Evolutionary conservation across 2,888 invertebrate genomes (phyloP).

Genomic region (Ornithoptera priamus): DNA sequence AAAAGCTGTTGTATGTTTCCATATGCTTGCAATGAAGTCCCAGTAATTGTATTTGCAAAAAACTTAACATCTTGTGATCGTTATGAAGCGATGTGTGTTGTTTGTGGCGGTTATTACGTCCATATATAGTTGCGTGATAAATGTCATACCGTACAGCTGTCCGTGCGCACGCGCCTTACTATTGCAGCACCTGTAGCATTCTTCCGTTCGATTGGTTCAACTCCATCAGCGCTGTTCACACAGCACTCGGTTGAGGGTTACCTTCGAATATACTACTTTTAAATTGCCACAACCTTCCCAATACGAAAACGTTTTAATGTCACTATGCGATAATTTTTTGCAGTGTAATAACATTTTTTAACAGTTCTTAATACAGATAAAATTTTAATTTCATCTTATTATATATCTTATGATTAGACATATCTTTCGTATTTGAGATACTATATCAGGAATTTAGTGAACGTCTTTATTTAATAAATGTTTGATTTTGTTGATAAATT

Average conservation of each 20-base stretch:
- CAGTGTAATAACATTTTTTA: no score
- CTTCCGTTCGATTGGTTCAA: conserved; percentile 44
- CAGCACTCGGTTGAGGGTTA: conserved; percentile 15
- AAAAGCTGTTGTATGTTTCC: no score
- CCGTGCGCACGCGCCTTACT: conserved; percentile 44
- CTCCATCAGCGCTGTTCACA: conserved; percentile 29
- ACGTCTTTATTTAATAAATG: no score
- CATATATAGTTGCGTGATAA: conserved; percentile 20
- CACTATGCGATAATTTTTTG: not conserved
- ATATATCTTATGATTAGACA: no score
- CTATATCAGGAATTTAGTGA: no score
- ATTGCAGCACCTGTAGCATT: conserved; percentile 51
- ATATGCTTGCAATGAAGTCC: no score
- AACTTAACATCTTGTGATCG: not conserved
- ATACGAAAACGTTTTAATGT: conserved; percentile 18
- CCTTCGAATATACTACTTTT: conserved; percentile 25
- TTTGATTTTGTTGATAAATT: no score
- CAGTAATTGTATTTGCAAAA: not conserved
- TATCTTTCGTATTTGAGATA: no score
- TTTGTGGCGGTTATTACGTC: conserved; percentile 7
- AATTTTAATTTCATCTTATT: no score
- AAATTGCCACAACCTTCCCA: conserved; percentile 21
- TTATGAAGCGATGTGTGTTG: conserved; percentile 5
- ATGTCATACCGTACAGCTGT: conserved; percentile 39
- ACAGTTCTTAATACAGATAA: no score